Evolutionary conservation across 2,888 invertebrate genomes (phyloP), one percentile per base, ranked within the genome.

Genomic region (Melanostoma scalare): DNA sequence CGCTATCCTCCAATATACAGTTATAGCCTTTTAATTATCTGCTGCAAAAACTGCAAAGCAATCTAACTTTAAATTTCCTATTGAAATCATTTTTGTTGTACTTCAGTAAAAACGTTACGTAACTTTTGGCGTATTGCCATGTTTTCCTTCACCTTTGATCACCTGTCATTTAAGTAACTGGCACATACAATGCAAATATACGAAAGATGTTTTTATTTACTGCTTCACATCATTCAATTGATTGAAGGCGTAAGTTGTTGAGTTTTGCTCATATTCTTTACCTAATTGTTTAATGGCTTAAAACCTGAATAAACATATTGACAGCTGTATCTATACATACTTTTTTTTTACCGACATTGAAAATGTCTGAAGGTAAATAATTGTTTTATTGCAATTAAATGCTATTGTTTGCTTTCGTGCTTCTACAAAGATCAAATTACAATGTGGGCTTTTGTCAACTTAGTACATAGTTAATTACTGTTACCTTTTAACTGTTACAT

Each of bases 91-190:
- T n/a, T n/a, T n/a, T 3, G 10, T 36, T 3, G 38, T n/a, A 31
- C 20, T 20, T 20, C 20, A 20, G 1, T 0, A 9, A 36, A 50
- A 2, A 20, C 10, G 33, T 63, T 53, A 33, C 9, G 35, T 52
- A 52, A 52, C 6, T 6, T 35, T 33, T 52, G 33, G 10, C 0
- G 35, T 53, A 52, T n/a, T n/a, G 3, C 31, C 56, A 30, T 38
- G 38, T 38, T 38, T 60, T 44, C 68, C 68, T 68, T 75, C 68
- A 68, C 58, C 42, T 60, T 50, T 40, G 10, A 42, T 42, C 44
- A 60, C 44, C 44, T 67, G 3, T 46, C 10, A 53, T 52, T 68
- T 4, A 63, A 56, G 42, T 67, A 48, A 67, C 44, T 50, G 42
- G 36, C 6, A 31, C 6, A 20, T 4, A 50, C n/a, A 58, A 42